phyloP scores from a whole-genome alignment of 2,113 vertebrate species.

The Panthera leo region DNA sequence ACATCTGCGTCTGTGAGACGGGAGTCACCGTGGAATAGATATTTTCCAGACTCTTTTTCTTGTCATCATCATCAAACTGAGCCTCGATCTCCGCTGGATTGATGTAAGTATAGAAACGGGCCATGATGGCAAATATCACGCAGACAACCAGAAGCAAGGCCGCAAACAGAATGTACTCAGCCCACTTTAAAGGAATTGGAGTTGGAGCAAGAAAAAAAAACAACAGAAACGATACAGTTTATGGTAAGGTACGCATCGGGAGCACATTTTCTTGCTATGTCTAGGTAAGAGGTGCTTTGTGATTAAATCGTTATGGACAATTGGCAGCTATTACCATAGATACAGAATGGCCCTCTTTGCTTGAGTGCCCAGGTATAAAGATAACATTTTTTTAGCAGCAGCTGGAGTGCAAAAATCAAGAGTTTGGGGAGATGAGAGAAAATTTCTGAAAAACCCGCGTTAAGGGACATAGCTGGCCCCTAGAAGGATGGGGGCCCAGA shows the following conservation, averaged over 20 bases:
- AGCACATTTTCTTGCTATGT: neutral
- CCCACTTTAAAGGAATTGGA: slow-evolving; percentile 87
- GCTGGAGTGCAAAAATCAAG: neutral
- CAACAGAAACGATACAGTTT: neutral
- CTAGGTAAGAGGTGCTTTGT: neutral
- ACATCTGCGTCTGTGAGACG: slow-evolving; percentile 82
- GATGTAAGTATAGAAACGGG: slow-evolving; percentile 93
- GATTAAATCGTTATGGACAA: neutral
- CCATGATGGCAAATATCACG: slow-evolving; percentile 94
- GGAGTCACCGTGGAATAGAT: neutral
- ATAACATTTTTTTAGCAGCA: neutral
- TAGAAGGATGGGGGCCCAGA: neutral
- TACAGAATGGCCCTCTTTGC: neutral
- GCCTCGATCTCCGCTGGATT: slow-evolving; percentile 93
- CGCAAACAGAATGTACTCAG: slow-evolving; percentile 95
- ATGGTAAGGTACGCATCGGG: accelerated
- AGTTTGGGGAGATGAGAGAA: neutral
- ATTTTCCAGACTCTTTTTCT: slow-evolving; percentile 43
- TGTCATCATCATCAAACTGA: slow-evolving; percentile 83
- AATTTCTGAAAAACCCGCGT: neutral
- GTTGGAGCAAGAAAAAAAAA: neutral
- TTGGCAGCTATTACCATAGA: neutral
- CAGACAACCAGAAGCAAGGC: slow-evolving; percentile 90
- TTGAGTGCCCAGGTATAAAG: neutral
- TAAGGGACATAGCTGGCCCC: neutral